These are phyloP conservation scores for Brachyptera risi DNA, from an alignment of 2,888 invertebrate species.

Conservation along the genomic window DNA sequence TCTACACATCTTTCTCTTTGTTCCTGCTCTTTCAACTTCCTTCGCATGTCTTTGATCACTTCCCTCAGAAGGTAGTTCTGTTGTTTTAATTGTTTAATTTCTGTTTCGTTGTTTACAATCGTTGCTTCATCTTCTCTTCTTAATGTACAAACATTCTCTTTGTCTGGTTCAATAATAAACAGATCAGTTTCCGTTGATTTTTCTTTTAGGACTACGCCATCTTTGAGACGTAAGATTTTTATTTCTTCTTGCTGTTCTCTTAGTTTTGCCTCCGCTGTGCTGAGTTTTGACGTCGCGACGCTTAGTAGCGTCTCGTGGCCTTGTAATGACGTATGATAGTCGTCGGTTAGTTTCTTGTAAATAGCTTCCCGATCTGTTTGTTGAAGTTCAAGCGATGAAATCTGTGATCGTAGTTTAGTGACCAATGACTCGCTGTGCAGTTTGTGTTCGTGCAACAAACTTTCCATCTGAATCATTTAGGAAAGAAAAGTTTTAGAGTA, in stretches of 20 bases:
- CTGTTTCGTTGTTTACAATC: neutral
- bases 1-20: neutral
- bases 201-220: neutral
- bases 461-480: too few species aligned
- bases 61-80: constrained; percentile 18
- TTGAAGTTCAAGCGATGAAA: too few species aligned
- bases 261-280: neutral
- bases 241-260: neutral
- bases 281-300: neutral
- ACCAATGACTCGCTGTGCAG: too few species aligned
- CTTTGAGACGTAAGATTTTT: neutral
- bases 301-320: neutral
- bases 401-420: too few species aligned
- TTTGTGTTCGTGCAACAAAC: too few species aligned
- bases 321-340: neutral
- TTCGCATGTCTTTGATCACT: constrained; percentile 20
- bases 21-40: constrained; percentile 2
- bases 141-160: too few species aligned
- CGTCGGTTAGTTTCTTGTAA: neutral
- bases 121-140: too few species aligned
- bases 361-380: neutral
- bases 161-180: too few species aligned
- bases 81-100: neutral
- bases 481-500: too few species aligned
- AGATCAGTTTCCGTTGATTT: neutral